These are phyloP conservation scores for Chaenodraco wilsoni DNA, from an alignment of 2,797 vertebrate species.

Conservation along the genomic window DNA sequence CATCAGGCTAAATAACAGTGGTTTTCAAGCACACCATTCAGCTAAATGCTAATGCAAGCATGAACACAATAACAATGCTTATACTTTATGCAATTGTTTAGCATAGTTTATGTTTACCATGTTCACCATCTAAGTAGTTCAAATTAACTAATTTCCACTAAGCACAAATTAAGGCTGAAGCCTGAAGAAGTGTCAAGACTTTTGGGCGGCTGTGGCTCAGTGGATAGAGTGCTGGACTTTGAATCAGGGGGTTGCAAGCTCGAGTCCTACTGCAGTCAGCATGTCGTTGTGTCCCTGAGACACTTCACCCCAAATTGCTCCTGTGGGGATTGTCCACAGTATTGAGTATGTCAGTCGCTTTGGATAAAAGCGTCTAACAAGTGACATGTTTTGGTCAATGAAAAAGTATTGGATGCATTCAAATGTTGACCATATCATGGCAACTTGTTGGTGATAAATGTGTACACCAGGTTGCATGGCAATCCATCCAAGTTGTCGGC, in stretches of 20 bases:
- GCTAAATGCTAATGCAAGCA: background rate
- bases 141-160: background rate
- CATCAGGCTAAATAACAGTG: too few species aligned
- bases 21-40: too few species aligned
- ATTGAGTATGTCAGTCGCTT: too few species aligned
- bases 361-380: too few species aligned
- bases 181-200: background rate
- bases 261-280: too few species aligned
- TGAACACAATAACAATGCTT: background rate
- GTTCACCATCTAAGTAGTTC: background rate
- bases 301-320: too few species aligned
- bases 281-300: too few species aligned
- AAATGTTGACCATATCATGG: background rate
- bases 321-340: too few species aligned
- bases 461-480: background rate
- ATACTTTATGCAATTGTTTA: background rate
- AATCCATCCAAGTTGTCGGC: background rate
- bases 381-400: background rate
- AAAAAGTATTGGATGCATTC: background rate
- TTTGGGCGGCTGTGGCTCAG: too few species aligned
- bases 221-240: too few species aligned
- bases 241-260: too few species aligned
- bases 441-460: accelerated
- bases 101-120: background rate
- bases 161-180: background rate